Conservation (phyloP, 2,888 invertebrate genomes). For the Diaperis boleti region DNA sequence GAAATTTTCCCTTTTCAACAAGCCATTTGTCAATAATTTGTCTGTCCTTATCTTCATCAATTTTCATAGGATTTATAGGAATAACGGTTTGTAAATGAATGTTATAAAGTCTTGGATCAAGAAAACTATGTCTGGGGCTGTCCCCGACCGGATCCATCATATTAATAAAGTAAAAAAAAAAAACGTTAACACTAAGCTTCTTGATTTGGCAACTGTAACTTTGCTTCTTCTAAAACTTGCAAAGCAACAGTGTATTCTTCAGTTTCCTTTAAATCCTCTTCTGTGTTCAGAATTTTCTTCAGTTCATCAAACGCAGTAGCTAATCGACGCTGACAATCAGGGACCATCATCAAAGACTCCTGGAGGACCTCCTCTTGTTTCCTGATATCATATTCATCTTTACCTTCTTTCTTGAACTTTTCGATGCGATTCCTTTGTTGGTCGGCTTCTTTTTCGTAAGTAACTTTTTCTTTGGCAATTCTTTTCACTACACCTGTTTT, state of each 20-base stretch:
- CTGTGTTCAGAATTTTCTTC: constrained; percentile 77
- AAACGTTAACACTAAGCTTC: constrained; percentile 36
- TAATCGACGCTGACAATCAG: constrained; percentile 86
- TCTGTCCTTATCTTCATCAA: constrained; percentile 22
- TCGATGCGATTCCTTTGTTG: constrained; percentile 81
- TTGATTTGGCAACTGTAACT: constrained; percentile 69
- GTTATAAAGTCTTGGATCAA: constrained; percentile 36
- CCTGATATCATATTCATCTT: constrained; percentile 82
- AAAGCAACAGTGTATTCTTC: constrained; percentile 79
- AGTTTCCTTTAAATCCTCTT: constrained; percentile 81
- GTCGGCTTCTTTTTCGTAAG: constrained; percentile 88
- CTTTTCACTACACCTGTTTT: constrained; percentile 94
- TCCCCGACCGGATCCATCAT: constrained; percentile 28
- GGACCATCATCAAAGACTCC: constrained; percentile 93
- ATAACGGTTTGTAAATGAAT: constrained; percentile 1
- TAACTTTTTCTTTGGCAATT: constrained; percentile 88
- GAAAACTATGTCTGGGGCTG: constrained; percentile 11
- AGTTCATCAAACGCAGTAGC: constrained; percentile 83
- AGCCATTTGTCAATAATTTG: constrained; percentile 57
- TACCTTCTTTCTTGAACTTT: constrained; percentile 81
- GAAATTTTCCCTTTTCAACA: constrained; percentile 58
- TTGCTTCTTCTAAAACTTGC: constrained; percentile 76
- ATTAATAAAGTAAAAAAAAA: neutral
- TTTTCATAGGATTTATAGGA: neutral
- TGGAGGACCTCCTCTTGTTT: constrained; percentile 92